Percentiles rank a stretch among this genome's conserved stretches.
Conservation (phyloP, 1,140 invertebrate species). For the Saccostrea echinata region DNA sequence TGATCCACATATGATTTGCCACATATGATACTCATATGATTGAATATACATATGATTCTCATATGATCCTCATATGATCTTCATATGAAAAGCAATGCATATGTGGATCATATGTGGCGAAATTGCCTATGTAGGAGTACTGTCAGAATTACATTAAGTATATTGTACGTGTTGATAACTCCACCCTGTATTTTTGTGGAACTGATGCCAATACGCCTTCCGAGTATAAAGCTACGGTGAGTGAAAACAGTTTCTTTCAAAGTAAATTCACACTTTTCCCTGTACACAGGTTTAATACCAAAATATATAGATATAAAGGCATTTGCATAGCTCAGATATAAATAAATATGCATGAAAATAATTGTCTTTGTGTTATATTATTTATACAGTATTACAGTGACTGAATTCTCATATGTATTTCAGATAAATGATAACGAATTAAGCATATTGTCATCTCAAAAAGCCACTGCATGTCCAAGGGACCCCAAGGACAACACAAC, state of each 20-base stretch:
- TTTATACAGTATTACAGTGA: too few species aligned
- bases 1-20: too few species aligned
- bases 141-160: conserved; percentile 68
- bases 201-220: conserved; percentile 65
- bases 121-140: too few species aligned
- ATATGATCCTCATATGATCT: too few species aligned
- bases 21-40: too few species aligned
- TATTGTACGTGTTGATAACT: neutral
- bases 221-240: conserved; percentile 64
- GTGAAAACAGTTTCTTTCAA: conserved; percentile 13
- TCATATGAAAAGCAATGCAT: too few species aligned
- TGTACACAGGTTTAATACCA: neutral
- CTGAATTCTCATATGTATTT: neutral
- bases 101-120: too few species aligned
- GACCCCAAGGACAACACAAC: conserved; percentile 70
- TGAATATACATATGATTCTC: too few species aligned
- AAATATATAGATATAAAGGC: too few species aligned
- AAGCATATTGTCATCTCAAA: neutral
- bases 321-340: neutral
- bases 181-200: conserved; percentile 60
- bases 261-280: neutral
- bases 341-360: neutral
- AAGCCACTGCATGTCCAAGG: conserved; percentile 61
- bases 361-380: neutral
- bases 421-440: neutral